Evolutionary conservation across 1,140 invertebrate species (phyloP).

Genomic region (Papilio glaucus): DNA sequence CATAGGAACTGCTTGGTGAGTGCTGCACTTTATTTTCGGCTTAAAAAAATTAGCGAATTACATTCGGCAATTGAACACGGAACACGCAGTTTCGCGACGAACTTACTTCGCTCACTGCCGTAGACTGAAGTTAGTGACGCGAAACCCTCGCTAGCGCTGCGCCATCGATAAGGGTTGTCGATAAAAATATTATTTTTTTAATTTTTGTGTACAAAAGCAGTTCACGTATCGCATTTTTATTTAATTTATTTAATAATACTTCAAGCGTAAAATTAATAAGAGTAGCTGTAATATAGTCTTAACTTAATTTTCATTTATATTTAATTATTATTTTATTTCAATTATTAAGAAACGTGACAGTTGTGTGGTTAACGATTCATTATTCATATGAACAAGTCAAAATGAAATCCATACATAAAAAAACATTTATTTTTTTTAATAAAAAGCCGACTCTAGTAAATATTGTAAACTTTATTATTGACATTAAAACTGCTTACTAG

Average conservation of each 20-base stretch:
- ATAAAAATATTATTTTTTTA: neutral
- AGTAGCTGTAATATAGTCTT: too few species aligned
- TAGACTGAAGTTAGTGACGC: constrained; percentile 46
- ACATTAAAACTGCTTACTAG: neutral
- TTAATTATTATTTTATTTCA: too few species aligned
- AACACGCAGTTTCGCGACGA: constrained; percentile 61
- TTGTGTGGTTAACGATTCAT: too few species aligned
- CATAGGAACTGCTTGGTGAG: constrained; percentile 18
- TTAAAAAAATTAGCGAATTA: constrained; percentile 50
- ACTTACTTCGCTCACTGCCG: constrained; percentile 64
- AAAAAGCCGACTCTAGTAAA: neutral
- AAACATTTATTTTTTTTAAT: neutral
- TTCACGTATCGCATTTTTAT: too few species aligned
- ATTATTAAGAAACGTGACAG: too few species aligned
- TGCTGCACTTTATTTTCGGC: constrained; percentile 41
- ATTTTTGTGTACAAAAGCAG: too few species aligned
- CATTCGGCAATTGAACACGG: constrained; percentile 56
- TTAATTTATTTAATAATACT: neutral
- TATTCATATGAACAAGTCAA: too few species aligned
- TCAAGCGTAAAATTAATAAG: neutral
- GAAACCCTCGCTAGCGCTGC: constrained; percentile 45
- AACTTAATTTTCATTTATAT: too few species aligned
- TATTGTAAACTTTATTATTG: neutral
- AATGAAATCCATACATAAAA: neutral
- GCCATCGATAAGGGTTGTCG: constrained; percentile 15